Percentiles rank a stretch among this genome's conserved stretches.
Evolutionary conservation across 2,888 invertebrate genomes (phyloP).

Genomic region (Pedicia rivosa): DNA sequence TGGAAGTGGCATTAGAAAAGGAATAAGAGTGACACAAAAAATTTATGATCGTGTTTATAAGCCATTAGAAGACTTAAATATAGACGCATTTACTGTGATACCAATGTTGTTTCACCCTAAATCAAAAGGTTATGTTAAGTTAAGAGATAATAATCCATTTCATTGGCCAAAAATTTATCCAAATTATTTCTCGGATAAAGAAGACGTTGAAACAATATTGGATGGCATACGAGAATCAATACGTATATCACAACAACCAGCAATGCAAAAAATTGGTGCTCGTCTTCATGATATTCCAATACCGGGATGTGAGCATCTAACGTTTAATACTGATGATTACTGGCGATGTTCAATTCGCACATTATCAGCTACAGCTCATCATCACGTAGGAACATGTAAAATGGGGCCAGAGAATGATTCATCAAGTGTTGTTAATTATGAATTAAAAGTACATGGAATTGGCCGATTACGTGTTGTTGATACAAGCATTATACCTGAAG

Average conservation of each 20-base stretch:
- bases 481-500: slow-evolving; percentile 44
- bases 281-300: slow-evolving; percentile 33
- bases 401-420: slow-evolving; percentile 31
- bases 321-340: slow-evolving; percentile 42
- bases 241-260: slow-evolving; percentile 37
- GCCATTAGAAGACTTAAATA: slow-evolving; percentile 32
- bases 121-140: slow-evolving; percentile 47
- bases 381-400: slow-evolving; percentile 32
- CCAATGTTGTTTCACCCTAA: slow-evolving; percentile 56
- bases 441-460: slow-evolving; percentile 41
- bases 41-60: slow-evolving; percentile 38
- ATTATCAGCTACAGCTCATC: slow-evolving; percentile 36
- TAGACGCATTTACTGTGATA: slow-evolving; percentile 43
- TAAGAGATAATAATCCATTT: slow-evolving; percentile 55
- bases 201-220: slow-evolving; percentile 42
- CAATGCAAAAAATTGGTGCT: slow-evolving; percentile 40
- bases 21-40: slow-evolving; percentile 38
- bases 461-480: slow-evolving; percentile 42
- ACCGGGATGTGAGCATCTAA: slow-evolving; percentile 32
- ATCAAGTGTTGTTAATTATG: slow-evolving; percentile 35
- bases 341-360: slow-evolving; percentile 48
- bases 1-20: slow-evolving; percentile 35
- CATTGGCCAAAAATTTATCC: slow-evolving; percentile 63
- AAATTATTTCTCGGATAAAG: slow-evolving; percentile 55
- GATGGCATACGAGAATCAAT: slow-evolving; percentile 45